Conservation (phyloP, 2,888 invertebrate species). For the Pycnomerus fuliginosus region DNA sequence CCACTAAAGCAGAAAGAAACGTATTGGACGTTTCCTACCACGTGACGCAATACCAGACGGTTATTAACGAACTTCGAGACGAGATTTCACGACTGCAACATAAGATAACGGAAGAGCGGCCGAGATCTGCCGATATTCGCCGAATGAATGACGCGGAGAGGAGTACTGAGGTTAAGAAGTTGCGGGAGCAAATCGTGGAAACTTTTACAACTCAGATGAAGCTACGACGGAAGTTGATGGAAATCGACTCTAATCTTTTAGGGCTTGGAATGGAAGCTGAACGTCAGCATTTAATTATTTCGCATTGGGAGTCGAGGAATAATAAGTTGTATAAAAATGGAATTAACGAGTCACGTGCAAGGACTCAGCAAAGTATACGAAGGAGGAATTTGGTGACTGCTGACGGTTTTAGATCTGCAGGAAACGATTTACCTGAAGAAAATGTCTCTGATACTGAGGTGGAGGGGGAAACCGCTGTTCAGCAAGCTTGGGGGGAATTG, state of each 20-base stretch:
- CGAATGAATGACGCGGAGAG: slow-evolving; percentile 44
- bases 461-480: slow-evolving; percentile 68
- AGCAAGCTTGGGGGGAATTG: slow-evolving; percentile 81
- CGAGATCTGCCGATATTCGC: slow-evolving; percentile 55
- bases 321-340: slow-evolving; percentile 68
- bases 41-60: slow-evolving; percentile 80
- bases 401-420: slow-evolving; percentile 48
- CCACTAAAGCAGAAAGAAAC: slow-evolving; percentile 71
- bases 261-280: slow-evolving; percentile 87
- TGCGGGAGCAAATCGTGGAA: slow-evolving; percentile 83
- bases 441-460: slow-evolving; percentile 43
- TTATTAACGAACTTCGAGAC: slow-evolving; percentile 78
- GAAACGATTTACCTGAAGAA: slow-evolving; percentile 42
- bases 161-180: slow-evolving; percentile 56
- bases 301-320: slow-evolving; percentile 85
- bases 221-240: slow-evolving; percentile 80
- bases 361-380: slow-evolving; percentile 61
- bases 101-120: slow-evolving; percentile 75
- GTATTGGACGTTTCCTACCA: slow-evolving; percentile 62
- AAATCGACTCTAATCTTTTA: slow-evolving; percentile 85
- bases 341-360: slow-evolving; percentile 59
- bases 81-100: slow-evolving; percentile 78
- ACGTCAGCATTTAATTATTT: slow-evolving; percentile 83
- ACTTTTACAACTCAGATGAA: slow-evolving; percentile 94
- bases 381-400: slow-evolving; percentile 40